Base-by-base conservation (phyloP, 2,113 vertebrate species). In the Gymnorhina tibicen region DNA sequence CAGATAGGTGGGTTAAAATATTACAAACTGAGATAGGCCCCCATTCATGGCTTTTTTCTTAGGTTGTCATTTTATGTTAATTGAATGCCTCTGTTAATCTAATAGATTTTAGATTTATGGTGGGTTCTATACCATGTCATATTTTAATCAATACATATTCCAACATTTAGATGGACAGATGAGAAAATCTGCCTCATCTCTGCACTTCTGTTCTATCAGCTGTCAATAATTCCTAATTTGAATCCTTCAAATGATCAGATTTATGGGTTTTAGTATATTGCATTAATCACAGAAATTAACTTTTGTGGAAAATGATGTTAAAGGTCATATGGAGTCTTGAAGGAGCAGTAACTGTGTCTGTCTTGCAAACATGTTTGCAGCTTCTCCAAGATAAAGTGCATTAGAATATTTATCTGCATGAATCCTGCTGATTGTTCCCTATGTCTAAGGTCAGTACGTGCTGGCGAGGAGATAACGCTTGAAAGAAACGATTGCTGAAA, bases 71-170 rank as follows among this genome's bases (percentile, higher is more conserved):
- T 97, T 98, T 97, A 97, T 96, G 97, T 98, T 98, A 98, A 98
- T 98, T 97, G 98, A 98, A 98, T 97, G 97, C 96, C 97, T 94
- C 67, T 94, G 97, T 97, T 98, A 98, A 98, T 97, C 98, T 98
- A 98, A 98, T 98, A 97, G 98, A 98, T 96, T 98, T 98, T 95
- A 98, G 98, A 98, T 98, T 98, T 98, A 98, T 98, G 97, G 88
- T 68, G 78, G 97, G 94, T 94, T 96, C 97, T 97, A 93, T 91
- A 97, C 96, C 89, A 85, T 86, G 95, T 98, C 98, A 97, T 98
- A 98, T 97, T 97, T 97, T 98, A 98, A 98, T 98, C 98, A 97
- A 98, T 98, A 98, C 88, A 62, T 96, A 97, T 97, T 97, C 97
- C 87, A 97, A 92, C 97, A 85, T 97, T 93, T 81, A 97, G 98